Base-by-base conservation (phyloP, 2,888 invertebrate genomes). In the Pterostichus madidus region DNA sequence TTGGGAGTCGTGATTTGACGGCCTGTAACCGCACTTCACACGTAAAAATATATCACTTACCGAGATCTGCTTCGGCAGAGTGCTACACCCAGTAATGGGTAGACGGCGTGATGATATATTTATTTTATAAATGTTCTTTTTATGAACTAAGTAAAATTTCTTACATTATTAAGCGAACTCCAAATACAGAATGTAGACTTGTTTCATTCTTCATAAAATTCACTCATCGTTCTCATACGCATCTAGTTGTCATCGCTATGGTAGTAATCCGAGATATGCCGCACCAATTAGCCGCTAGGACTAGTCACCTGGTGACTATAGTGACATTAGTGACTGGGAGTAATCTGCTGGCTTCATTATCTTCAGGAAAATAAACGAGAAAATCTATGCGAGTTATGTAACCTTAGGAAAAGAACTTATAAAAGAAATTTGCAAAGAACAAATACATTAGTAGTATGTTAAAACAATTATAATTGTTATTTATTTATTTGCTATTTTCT, bases 261-360 rank as follows among this genome's bases (percentile, higher is more conserved):
- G 31, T 17, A 49, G 68, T 15, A 68, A 80, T 80, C 53, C 80
- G 13, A 80, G 80, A 80, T 80, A 80, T 80, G 80, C 68, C 32
- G 52, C 46, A 46, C 80, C 68, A 80, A 80, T 80, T 80, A 80
- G 68, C 52, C 35, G 59, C 59, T 53, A 59, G 53, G 61, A 11
- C 61, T 78, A n/a, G 61, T 24, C 24, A 24, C 24, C 2, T 24
- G 24, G 24, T 24, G 24, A 24, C 24, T 24, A 3, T 24, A 3
- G 3, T 24, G 73, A 73, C 49, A 52, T 11, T 24, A 24, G 71
- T 15, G 77, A 77, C 35, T 56, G 52, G 64, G 44, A 46, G 49
- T 46, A 68, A 35, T 80, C 78, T 15, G 17, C 46, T 77, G 1
- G 2, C 64, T 64, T 64, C 64, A 32, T 64, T 32, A 64, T 32